These are phyloP conservation scores for Dusona sp. DNA, from an alignment of 2,888 invertebrate species.

Conservation along the genomic window DNA sequence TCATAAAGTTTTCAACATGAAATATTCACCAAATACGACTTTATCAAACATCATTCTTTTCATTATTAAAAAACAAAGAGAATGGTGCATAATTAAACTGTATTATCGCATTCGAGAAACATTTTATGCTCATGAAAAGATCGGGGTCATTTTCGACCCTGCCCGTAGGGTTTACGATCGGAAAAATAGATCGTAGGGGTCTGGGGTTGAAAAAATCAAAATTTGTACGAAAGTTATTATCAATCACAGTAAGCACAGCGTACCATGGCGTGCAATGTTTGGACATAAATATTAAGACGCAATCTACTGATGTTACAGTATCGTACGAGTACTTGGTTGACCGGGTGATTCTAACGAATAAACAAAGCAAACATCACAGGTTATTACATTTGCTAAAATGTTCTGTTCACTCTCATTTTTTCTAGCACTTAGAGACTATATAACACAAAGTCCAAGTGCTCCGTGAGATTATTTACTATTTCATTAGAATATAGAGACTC, in stretches of 20 bases:
- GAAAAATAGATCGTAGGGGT: too few relatives aligned
- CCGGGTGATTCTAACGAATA: neutral
- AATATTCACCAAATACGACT: too few relatives aligned
- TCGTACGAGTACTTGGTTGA: neutral
- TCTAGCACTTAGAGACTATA: slow-evolving; percentile 12
- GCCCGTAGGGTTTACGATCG: too few relatives aligned
- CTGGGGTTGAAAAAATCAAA: too few relatives aligned
- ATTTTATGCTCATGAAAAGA: too few relatives aligned
- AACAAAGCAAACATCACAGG: slow-evolving; percentile 40
- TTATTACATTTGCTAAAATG: slow-evolving; percentile 30
- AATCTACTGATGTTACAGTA: neutral
- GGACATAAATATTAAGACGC: neutral
- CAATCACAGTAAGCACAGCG: neutral
- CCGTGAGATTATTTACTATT: slow-evolving; percentile 43
- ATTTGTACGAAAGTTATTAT: too few relatives aligned
- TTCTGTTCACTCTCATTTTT: slow-evolving; percentile 25
- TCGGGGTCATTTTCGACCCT: too few relatives aligned
- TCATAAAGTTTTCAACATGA: too few relatives aligned
- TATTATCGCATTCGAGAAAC: too few relatives aligned
- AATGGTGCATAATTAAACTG: too few relatives aligned
- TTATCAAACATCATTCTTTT: too few relatives aligned
- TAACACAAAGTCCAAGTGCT: slow-evolving; percentile 11
- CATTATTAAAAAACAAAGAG: too few relatives aligned
- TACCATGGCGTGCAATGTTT: neutral
- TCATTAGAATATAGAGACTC: slow-evolving; percentile 45